Percentiles rank a stretch among this genome's conserved stretches.
phyloP scores from a whole-genome alignment of 2,888 invertebrate species.

The Limenitis camilla region DNA sequence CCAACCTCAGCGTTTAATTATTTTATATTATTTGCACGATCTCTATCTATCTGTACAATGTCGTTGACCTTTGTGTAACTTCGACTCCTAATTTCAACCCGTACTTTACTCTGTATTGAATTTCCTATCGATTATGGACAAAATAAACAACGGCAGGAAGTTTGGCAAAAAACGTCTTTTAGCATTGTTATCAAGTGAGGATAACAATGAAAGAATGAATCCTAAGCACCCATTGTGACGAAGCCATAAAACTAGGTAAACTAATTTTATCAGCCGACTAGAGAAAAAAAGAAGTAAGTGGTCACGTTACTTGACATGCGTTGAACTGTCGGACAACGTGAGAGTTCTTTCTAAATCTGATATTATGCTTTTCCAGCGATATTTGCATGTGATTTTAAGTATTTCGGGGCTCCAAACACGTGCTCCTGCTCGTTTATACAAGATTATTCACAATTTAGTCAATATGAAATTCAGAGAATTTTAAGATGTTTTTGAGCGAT shows the following conservation, averaged over 20 bases:
- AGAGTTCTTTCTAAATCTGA: conserved; percentile 44
- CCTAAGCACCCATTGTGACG: conserved; percentile 52
- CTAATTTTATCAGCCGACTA: conserved; percentile 43
- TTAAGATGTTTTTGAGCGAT: conserved; percentile 31
- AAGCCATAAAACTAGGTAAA: conserved; percentile 35
- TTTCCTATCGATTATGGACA: conserved; percentile 17
- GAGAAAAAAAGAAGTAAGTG: conserved; percentile 36
- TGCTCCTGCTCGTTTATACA: conserved; percentile 35
- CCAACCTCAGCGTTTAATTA: conserved; percentile 27
- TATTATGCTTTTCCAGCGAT: conserved; percentile 37
- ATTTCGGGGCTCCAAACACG: conserved; percentile 30
- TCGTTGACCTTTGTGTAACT: conserved; percentile 39
- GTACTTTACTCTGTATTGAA: conserved; percentile 28
- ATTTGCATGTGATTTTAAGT: conserved; percentile 39
- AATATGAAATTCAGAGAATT: conserved; percentile 43
- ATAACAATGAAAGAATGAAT: conserved; percentile 61
- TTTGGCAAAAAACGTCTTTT: conserved; percentile 41
- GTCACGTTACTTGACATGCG: conserved; percentile 55
- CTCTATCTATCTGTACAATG: conserved; percentile 29
- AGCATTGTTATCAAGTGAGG: conserved; percentile 49
- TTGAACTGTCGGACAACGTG: conserved; percentile 35
- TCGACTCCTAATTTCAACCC: conserved; percentile 15
- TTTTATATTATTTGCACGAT: conserved; percentile 23
- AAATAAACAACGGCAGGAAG: conserved; percentile 49
- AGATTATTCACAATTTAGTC: conserved; percentile 35